Conservation (phyloP, 2,888 invertebrate genomes). For the Dorcus parallelipipedus region DNA sequence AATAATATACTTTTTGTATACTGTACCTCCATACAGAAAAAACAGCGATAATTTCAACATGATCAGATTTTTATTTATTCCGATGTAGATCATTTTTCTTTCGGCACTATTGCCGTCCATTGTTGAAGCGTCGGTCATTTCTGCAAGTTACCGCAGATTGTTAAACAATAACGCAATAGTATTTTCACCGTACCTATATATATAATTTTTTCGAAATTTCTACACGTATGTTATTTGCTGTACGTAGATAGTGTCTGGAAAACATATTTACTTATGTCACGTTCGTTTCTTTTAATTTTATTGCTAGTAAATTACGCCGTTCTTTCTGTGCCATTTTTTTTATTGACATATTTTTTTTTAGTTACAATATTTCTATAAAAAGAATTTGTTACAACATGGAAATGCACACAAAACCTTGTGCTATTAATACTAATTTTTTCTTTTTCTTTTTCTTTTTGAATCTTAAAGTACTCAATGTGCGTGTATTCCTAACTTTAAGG, state of each 20-base stretch:
- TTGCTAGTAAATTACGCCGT: neutral
- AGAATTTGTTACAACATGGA: neutral
- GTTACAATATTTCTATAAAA: neutral
- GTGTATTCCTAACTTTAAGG: too few species aligned
- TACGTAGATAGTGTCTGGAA: slow-evolving; percentile 3
- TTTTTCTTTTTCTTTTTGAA: too few species aligned
- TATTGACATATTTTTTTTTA: too few species aligned
- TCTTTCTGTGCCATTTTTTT: too few species aligned
- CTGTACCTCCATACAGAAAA: slow-evolving; percentile 75
- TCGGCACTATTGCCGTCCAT: slow-evolving; percentile 8
- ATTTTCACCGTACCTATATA: neutral
- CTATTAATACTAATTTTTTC: too few species aligned
- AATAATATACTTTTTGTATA: neutral
- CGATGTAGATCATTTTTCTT: slow-evolving; percentile 8
- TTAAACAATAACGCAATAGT: neutral
- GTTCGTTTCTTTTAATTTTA: slow-evolving; percentile 1
- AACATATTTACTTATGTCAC: slow-evolving; percentile 5
- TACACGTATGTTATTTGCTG: neutral
- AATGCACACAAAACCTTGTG: too few species aligned
- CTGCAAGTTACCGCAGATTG: neutral
- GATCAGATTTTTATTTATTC: slow-evolving; percentile 70
- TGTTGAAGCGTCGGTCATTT: slow-evolving; percentile 14
- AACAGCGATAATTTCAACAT: slow-evolving; percentile 80
- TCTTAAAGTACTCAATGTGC: too few species aligned
- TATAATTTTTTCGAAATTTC: too few species aligned